These are phyloP conservation scores for Trichosurus vulpecula DNA, from an alignment of 2,797 vertebrate species.

Conservation along the genomic window DNA sequence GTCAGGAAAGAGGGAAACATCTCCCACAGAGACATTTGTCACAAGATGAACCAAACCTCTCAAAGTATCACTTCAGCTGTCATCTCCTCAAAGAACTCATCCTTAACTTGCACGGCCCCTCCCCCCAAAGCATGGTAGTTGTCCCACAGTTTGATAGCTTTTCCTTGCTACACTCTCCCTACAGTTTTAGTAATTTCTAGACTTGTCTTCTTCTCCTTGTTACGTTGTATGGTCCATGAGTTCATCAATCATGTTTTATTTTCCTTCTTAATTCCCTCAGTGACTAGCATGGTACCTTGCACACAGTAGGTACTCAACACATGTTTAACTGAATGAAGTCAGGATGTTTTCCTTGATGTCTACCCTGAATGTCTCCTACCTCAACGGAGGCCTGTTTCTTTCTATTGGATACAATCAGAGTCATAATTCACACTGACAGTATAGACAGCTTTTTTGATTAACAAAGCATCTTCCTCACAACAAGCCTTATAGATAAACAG, in stretches of 20 bases:
- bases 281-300: not conserved
- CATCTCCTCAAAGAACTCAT: not conserved
- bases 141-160: not conserved
- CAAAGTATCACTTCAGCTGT: not conserved
- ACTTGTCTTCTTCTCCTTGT: not conserved
- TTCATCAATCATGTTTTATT: not conserved
- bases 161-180: not conserved
- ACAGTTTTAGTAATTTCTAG: not conserved
- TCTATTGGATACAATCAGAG: conserved; percentile 13
- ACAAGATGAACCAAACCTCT: not conserved
- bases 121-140: not conserved
- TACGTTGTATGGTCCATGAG: not conserved
- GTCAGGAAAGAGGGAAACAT: not conserved
- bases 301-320: not conserved
- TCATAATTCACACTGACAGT: not conserved
- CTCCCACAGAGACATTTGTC: not conserved
- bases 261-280: not conserved
- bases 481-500: not conserved
- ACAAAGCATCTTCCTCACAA: not conserved
- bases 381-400: conserved; percentile 17
- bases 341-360: conserved; percentile 6
- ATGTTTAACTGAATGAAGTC: conserved; percentile 4
- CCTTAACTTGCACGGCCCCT: not conserved
- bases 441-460: not conserved
- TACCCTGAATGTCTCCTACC: not conserved